phyloP scores from a whole-genome alignment of 2,113 vertebrate species.

The Martes martes region DNA sequence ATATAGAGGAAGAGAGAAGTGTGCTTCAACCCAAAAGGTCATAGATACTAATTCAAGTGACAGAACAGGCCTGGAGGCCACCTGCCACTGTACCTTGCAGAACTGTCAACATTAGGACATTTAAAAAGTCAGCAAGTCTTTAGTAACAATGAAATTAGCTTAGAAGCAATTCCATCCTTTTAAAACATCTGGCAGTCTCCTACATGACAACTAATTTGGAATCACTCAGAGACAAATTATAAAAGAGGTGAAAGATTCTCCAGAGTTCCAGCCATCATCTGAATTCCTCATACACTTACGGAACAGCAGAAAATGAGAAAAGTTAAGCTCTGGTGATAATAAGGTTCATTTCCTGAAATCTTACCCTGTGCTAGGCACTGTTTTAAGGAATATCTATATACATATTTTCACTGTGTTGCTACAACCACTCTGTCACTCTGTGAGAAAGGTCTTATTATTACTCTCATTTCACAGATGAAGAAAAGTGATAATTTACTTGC shows the following conservation, averaged over 20 bases:
- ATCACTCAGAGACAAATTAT: not conserved
- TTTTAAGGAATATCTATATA: not conserved
- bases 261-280: not conserved
- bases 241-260: not conserved
- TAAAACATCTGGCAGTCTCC: constrained; percentile 3
- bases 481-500: not conserved
- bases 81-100: not conserved
- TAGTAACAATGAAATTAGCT: constrained; percentile 20
- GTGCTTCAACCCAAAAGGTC: not conserved
- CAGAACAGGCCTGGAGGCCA: not conserved
- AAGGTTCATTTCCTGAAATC: not conserved
- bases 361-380: not conserved
- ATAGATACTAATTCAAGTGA: not conserved
- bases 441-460: not conserved
- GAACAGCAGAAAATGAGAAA: not conserved
- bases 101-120: not conserved
- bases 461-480: not conserved
- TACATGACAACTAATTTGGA: not conserved
- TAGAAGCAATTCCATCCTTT: not conserved
- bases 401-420: not conserved
- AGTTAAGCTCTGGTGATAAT: not conserved
- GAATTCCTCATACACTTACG: not conserved
- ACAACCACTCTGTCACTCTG: not conserved
- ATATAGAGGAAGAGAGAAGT: not conserved
- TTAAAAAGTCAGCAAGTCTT: not conserved